A percentile compares a stretch with the other conserved stretches of the same genome.
These are phyloP conservation scores for Cyrtonyx montezumae DNA, from an alignment of 2,113 vertebrate species.

Conservation along the genomic window DNA sequence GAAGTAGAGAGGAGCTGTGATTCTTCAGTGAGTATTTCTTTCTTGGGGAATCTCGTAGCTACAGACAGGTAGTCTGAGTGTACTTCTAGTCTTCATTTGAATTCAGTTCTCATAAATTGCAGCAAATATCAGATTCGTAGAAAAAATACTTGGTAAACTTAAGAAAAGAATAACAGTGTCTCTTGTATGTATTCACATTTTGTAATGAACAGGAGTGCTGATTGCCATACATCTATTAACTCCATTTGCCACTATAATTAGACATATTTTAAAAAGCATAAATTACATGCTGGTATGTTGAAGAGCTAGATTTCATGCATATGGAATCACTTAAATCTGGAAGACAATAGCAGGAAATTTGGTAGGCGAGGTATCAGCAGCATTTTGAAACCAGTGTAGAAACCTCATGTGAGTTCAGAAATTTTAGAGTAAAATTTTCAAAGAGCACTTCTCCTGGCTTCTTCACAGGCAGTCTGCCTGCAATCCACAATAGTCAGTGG, in stretches of 20 bases:
- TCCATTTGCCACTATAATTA: background rate
- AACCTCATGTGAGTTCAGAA: background rate
- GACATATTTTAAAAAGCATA: background rate
- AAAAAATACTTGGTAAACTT: background rate
- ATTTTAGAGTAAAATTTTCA: background rate
- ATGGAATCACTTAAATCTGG: background rate
- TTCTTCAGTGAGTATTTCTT: background rate
- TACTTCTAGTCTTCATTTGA: background rate
- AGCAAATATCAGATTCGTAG: background rate
- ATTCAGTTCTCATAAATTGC: background rate
- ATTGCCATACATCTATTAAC: background rate
- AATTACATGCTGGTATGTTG: background rate
- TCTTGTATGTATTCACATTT: background rate
- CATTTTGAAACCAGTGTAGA: background rate
- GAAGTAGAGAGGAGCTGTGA: background rate
- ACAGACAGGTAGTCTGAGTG: background rate
- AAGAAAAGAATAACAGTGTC: background rate
- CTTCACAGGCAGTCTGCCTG: background rate
- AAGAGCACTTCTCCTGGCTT: background rate
- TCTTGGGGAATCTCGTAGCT: background rate
- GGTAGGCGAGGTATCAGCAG: background rate
- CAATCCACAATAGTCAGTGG: background rate
- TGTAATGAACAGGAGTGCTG: background rate
- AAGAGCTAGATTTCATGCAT: background rate
- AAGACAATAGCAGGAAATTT: background rate